Evolutionary conservation across 2,888 invertebrate species (phyloP), one percentile per base, ranked within the genome.

Genomic region (Liopterus haemorrhoidalis): DNA sequence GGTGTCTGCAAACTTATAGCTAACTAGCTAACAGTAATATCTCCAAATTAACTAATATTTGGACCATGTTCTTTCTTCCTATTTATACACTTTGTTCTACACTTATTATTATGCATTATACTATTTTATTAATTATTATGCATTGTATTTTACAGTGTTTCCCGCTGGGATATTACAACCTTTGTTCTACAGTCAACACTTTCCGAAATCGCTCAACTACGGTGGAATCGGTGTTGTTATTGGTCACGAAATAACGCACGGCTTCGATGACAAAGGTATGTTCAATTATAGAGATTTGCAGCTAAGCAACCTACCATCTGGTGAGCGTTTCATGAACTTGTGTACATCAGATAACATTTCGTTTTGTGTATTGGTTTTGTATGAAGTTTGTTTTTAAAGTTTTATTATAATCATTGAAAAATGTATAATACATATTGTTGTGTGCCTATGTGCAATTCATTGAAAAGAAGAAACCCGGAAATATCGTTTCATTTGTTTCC

Each of bases 111-210:
- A 6, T 5, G 5, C 8, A 6, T 22, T 22, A 6, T 5, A 6
- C 22, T 22, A 22, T 8, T 22, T 22, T 22, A 28, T 12, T 8
- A 28, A n/a, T 28, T 28, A 28, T 5, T 28, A 8, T 28, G 8
- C 11, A 4, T 76, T 54, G 22, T 18, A 11, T 21, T 33, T 69
- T 71, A 38, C 65, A 89, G 87, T 89, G 36, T 87, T 90, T 65
- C 89, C 89, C 2, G 89, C 89, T 15, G 89, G 88, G 19, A 90
- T 90, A 52, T 70, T 90, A 16, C 89, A 89, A 62, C 88, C 89
- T 2, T 69, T 87, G 4, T 90, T 90, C 70, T 90, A 89, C 68
- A 87, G 86, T 57, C 85, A 87, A 62, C 81, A 86, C 59, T 86
- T 79, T 64, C 87, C 81, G 0, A 85, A 87, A 59, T 85, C 86